Conservation (phyloP, 2,113 vertebrate species). For the Rhea pennata region DNA sequence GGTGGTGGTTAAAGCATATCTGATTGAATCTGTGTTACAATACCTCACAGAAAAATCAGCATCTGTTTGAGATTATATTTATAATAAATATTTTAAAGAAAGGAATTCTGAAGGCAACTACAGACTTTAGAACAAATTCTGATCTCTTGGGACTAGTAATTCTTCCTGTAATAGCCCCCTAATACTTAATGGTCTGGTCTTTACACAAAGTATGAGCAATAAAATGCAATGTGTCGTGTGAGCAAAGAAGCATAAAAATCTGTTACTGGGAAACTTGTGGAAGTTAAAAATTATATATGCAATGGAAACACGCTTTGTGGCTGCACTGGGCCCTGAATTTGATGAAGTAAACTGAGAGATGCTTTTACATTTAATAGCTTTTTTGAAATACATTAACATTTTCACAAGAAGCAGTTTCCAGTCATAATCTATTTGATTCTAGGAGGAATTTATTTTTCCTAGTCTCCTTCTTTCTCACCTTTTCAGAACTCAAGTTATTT, state of each 20-base stretch:
- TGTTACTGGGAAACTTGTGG: not conserved
- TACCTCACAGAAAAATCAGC: conserved; percentile 34
- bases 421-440: not conserved
- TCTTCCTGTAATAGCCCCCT: conserved; percentile 9
- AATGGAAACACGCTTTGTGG: not conserved
- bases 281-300: not conserved
- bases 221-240: not conserved
- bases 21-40: not conserved
- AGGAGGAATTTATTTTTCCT: not conserved
- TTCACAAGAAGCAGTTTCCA: conserved; percentile 21
- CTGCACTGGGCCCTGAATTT: not conserved
- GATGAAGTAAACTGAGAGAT: conserved; percentile 39
- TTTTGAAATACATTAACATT: not conserved
- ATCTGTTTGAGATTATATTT: conserved; percentile 69
- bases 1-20: not conserved
- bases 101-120: conserved; percentile 54
- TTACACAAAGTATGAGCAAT: not conserved
- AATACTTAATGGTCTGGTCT: not conserved
- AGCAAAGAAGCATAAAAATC: not conserved
- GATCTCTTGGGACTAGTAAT: conserved; percentile 30
- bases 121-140: conserved; percentile 47
- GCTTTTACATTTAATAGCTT: conserved; percentile 2
- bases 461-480: not conserved
- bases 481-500: not conserved
- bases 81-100: conserved; percentile 59